Percentiles rank a stretch among this genome's conserved stretches.
Conservation (phyloP, 1,140 invertebrate species). For the Scaptomyza montana region DNA sequence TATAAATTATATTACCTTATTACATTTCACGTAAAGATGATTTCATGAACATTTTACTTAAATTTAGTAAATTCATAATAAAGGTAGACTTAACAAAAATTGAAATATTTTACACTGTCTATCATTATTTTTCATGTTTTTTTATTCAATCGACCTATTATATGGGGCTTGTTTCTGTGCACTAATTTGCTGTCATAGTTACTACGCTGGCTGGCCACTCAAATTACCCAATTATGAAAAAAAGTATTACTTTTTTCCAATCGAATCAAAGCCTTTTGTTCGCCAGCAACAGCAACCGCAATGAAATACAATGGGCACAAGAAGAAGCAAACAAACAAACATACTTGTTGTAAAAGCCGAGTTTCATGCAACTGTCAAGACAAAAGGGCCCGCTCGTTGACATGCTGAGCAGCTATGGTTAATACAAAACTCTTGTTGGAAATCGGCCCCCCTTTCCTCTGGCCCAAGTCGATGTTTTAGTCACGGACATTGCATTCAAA, state of each 20-base stretch:
- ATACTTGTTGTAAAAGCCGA: slow-evolving; percentile 25
- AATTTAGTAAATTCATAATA: no score
- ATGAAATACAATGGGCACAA: slow-evolving; percentile 27
- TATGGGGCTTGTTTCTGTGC: background rate
- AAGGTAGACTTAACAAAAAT: no score
- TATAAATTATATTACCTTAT: no score
- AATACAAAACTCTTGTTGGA: slow-evolving; percentile 7
- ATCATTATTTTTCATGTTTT: background rate
- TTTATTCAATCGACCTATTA: background rate
- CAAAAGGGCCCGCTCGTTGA: slow-evolving; percentile 55
- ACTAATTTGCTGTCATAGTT: slow-evolving; percentile 62
- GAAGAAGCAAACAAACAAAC: slow-evolving; percentile 29
- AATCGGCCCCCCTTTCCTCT: background rate
- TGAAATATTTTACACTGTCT: no score
- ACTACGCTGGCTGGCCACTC: slow-evolving; percentile 62
- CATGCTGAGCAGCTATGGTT: slow-evolving; percentile 49
- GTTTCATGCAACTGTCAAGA: slow-evolving; percentile 72
- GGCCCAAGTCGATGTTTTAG: background rate
- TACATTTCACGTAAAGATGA: no score
- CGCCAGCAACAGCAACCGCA: slow-evolving; percentile 38
- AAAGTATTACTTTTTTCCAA: slow-evolving; percentile 51
- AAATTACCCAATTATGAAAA: slow-evolving; percentile 73
- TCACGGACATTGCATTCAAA: slow-evolving; percentile 55
- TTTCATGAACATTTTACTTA: no score
- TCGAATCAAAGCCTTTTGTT: slow-evolving; percentile 55